Evolutionary conservation across 35 echinoderm and acorn worm genomes (phyloP), one percentile per base, ranked within the genome.

Genomic region (Stichopus chloronotus): DNA sequence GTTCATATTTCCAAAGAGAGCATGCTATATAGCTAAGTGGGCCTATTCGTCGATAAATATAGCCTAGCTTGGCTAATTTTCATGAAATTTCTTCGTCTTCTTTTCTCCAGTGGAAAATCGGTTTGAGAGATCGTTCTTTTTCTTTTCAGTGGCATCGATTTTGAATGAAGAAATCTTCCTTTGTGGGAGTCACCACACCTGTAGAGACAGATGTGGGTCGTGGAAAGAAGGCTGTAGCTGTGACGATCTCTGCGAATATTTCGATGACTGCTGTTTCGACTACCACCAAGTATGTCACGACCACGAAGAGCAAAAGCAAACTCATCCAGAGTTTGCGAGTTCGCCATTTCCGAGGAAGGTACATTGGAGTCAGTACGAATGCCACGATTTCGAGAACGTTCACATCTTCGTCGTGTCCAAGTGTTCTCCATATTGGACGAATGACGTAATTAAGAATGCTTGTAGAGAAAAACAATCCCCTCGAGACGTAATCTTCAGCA

Each of bases 351-450:
- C 86, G 6, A 63, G 0, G 7, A 88, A 17, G 52, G 57, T 88
- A 25, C 21, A 88, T 12, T 8, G 11, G 6, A 57, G 63, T 20
- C 57, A 14, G 57, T 88, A 58, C 24, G 55, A 20, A 23, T 88
- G 86, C 19, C 11, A 19, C 17, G 8, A 55, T 88, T 58, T 13
- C 20, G 0, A 24, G 58, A 88, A 88, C 25, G 58, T 63, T 11
- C 4, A 88, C 57, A 30, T 57, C 11, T 58, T 58, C 11, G 86
- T 88, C 19, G 86, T 88, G 5, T 21, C 57, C 5, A 5, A 21
- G 16, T 88, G 86, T 65, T 88, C 86, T 6, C 86, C 58, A 21
- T 88, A 63, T 52, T 94, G 92, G 92, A 59, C 59, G 8, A 30
- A 89, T 14, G 92, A 94, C 24, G 7, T 17, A 12, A 14, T 94